Evolutionary conservation across 2,797 vertebrate genomes (phyloP).

Genomic region (Sardinella longiceps): DNA sequence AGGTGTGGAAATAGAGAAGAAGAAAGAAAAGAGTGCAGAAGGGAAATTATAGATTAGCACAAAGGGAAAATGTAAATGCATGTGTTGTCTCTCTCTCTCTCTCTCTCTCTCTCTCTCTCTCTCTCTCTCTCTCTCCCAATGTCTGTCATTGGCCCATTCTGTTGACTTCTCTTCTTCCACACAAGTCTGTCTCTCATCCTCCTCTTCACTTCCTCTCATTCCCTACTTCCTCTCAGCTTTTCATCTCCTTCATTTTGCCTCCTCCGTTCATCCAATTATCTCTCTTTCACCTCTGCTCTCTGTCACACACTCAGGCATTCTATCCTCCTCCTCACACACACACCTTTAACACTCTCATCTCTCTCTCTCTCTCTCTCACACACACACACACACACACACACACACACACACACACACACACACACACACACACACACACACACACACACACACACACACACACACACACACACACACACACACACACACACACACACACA

Average conservation of each 20-base stretch:
- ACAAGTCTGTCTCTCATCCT: slow-evolving; percentile 16
- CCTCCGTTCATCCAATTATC: slow-evolving; percentile 62
- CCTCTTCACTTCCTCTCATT: slow-evolving; percentile 56
- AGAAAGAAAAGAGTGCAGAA: neutral
- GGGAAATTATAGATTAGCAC: neutral
- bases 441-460: neutral
- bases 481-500: neutral
- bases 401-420: neutral
- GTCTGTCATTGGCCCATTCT: slow-evolving; percentile 40
- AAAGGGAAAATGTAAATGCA: neutral
- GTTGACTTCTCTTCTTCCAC: slow-evolving; percentile 52
- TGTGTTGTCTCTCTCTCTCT: neutral
- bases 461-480: neutral
- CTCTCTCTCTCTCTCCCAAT: slow-evolving; percentile 8
- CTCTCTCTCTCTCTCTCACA: neutral
- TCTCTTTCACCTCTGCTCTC: neutral
- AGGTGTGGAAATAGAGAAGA: neutral
- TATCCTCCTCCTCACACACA: neutral
- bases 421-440: neutral
- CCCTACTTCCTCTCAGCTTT: slow-evolving; percentile 46
- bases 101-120: neutral
- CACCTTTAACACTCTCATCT: neutral
- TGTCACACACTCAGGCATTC: neutral
- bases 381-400: no score
- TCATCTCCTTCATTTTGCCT: slow-evolving; percentile 48